Evolutionary conservation across 2,113 vertebrate genomes (phyloP).

Genomic region (Peromyscus maniculatus): DNA sequence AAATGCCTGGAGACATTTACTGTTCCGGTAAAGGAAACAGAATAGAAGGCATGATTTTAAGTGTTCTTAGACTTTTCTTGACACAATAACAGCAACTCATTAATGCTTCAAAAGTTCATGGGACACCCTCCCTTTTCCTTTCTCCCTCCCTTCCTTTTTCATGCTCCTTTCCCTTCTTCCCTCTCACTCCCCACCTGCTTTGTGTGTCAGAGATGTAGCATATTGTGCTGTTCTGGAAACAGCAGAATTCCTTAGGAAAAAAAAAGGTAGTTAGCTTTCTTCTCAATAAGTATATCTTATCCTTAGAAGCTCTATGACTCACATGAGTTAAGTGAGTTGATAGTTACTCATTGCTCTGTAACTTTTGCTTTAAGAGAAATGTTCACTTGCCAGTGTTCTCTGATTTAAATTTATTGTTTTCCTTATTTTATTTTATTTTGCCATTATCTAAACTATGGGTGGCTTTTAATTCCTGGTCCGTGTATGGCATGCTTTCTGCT

Average conservation of each 20-base stretch:
- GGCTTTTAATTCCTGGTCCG: background rate
- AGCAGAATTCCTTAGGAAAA: background rate
- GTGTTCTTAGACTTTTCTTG: background rate
- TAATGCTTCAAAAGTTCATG: background rate
- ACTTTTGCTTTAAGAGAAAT: constrained; percentile 25
- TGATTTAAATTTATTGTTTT: constrained; percentile 1
- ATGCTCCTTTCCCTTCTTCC: background rate
- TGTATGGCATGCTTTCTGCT: background rate
- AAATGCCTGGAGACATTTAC: constrained; percentile 23
- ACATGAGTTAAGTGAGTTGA: background rate
- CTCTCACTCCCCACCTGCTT: background rate
- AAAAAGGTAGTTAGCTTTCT: background rate
- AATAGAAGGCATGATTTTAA: background rate
- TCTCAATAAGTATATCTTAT: constrained; percentile 19
- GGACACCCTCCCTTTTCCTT: fast-evolving
- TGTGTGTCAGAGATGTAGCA: background rate
- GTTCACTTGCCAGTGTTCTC: background rate
- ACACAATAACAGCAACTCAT: background rate
- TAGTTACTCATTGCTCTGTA: background rate
- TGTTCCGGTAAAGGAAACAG: background rate
- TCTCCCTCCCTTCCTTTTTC: no score
- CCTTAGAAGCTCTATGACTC: constrained; percentile 9
- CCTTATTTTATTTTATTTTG: background rate
- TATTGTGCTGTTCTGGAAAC: background rate
- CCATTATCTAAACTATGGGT: background rate